Evolutionary conservation across 1,140 invertebrate species (phyloP).

Genomic region (Achroia grisella): DNA sequence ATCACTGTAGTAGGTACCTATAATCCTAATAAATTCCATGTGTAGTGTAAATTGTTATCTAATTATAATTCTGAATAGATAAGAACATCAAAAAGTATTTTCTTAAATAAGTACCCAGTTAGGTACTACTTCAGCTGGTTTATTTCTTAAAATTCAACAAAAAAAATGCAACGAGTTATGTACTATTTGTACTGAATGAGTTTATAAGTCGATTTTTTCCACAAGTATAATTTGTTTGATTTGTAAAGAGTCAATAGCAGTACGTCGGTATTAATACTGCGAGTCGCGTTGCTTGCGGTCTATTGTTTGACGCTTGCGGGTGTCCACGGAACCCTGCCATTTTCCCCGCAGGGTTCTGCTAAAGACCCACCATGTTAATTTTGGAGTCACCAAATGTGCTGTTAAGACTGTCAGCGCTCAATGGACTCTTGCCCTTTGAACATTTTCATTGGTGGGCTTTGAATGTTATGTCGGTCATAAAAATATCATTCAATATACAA

Average conservation of each 20-base stretch:
- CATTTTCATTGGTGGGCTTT: constrained; percentile 16
- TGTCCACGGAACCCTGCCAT: constrained; percentile 56
- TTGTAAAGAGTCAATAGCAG: constrained; percentile 63
- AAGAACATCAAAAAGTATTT: no score
- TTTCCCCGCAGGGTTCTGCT: constrained; percentile 60
- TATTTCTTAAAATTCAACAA: no score
- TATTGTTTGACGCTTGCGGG: constrained; percentile 62
- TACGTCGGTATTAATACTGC: constrained; percentile 38
- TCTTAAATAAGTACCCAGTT: no score
- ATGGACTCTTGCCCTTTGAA: constrained; percentile 38
- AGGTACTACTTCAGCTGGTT: no score
- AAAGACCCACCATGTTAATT: constrained; percentile 62
- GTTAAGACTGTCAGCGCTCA: constrained; percentile 40
- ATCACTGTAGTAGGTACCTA: no score
- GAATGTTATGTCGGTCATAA: constrained; percentile 2
- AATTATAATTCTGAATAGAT: no score
- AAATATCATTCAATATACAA: constrained; percentile 10
- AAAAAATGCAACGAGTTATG: constrained; percentile 11
- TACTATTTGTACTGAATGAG: constrained; percentile 9
- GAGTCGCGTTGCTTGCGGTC: constrained; percentile 29
- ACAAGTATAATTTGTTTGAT: constrained; percentile 69
- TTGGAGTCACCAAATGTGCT: constrained; percentile 55
- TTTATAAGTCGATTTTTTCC: constrained; percentile 35
- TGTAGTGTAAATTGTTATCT: no score
- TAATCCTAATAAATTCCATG: no score